A percentile compares a stretch with the other conserved stretches of the same genome.
Conservation (phyloP, 2,888 invertebrate genomes). For the Piscicola geometra region DNA sequence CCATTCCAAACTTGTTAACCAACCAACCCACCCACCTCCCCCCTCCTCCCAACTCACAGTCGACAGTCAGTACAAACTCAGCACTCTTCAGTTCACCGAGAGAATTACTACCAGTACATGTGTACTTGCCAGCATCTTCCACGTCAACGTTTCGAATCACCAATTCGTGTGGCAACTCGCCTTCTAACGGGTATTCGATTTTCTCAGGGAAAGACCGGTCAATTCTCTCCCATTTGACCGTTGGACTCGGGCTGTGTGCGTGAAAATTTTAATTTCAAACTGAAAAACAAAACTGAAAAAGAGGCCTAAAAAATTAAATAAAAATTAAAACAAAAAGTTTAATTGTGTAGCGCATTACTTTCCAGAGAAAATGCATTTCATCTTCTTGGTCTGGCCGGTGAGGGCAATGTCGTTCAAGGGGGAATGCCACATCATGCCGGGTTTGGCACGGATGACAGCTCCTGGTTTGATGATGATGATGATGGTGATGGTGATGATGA, state of each 20-base stretch:
- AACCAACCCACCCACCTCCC: too few relatives aligned
- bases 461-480: background rate
- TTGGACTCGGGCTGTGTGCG: conserved; percentile 37
- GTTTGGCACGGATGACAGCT: conserved; percentile 8
- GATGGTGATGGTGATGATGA: too few relatives aligned
- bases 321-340: too few relatives aligned
- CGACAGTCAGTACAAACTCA: conserved; percentile 23
- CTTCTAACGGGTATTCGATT: background rate
- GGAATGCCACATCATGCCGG: conserved; percentile 35
- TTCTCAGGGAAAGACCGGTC: conserved; percentile 27
- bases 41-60: too few relatives aligned
- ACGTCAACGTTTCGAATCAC: conserved; percentile 31
- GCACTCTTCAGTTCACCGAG: background rate
- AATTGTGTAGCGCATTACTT: conserved; percentile 27
- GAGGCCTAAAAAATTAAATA: too few relatives aligned
- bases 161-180: conserved; percentile 31
- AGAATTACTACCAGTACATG: conserved; percentile 28
- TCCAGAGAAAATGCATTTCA: conserved; percentile 38
- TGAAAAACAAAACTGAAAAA: too few relatives aligned
- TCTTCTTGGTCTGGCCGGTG: conserved; percentile 31
- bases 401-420: conserved; percentile 30
- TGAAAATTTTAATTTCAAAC: background rate
- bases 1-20: too few relatives aligned
- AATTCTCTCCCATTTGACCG: conserved; percentile 33
- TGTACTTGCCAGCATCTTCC: conserved; percentile 30